Base-by-base conservation (phyloP, 2,797 vertebrate species). In the Acipenser transmontanus region DNA sequence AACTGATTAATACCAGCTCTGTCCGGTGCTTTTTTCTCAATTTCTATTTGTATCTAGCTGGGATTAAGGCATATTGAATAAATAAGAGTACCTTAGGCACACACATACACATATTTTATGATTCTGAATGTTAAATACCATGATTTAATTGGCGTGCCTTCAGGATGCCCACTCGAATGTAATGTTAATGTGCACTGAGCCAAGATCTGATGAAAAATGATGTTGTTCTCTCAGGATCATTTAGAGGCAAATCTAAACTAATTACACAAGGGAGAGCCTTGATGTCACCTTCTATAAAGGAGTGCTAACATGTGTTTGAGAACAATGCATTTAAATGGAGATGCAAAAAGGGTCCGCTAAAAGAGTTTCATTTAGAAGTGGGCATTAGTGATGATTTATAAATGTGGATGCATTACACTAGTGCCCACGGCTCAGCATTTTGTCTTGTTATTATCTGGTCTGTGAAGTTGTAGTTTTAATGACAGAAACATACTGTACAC, bases 111-210 rank as follows among this genome's bases (percentile, higher is more conserved):
- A 51, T 51, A 66, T 68, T 69, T 65, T 64, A 70, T 49, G 9
- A 66, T 54, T 64, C 67, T 13, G 52, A 57, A 66, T 49, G 50
- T 70, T 68, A 73, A 74, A 70, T 66, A 62, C 57, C 70, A n/a
- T 77, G 66, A 71, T 65, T 20, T 65, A 78, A 74, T 56, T 64
- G 60, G 10, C 64, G 47, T 66, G 70, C 50, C 74, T 69, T 71
- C 67, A 68, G 51, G 64, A 72, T 47, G 67, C n/a, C 50, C 17
- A 10, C 9, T 57, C 14, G 52, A 68, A 65, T 66, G 59, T 64
- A 65, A 67, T 63, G 47, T 61, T 64, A 65, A 69, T 48, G 62
- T 49, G 59, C 11, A 7, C 7, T 1, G 51, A 67, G 47, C 59
- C 47, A 48, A 63, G 65, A 61, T 14, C 60, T 61, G 6, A 61